phyloP scores from a whole-genome alignment of 2,797 vertebrate genomes.

The Buphagus erythrorhynchus region DNA sequence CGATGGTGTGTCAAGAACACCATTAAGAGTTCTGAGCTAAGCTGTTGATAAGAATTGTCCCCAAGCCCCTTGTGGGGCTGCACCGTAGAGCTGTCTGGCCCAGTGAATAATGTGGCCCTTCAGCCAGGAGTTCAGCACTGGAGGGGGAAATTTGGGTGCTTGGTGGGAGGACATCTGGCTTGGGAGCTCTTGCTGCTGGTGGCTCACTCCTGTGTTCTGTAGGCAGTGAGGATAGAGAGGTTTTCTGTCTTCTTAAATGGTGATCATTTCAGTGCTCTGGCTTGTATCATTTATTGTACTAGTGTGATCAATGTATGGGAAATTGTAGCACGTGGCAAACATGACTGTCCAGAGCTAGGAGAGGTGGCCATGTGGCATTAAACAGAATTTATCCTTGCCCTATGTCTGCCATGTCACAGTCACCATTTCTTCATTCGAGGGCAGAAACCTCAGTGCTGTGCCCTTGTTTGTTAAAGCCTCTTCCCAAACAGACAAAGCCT shows the following conservation, averaged over 20 bases:
- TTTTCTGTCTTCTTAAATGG: not conserved
- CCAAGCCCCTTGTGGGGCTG: no score
- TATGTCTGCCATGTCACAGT: not conserved
- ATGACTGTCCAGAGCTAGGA: not conserved
- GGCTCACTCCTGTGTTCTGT: not conserved
- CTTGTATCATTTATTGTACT: not conserved
- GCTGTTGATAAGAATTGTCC: not conserved
- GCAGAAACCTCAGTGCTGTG: not conserved
- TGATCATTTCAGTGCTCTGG: not conserved
- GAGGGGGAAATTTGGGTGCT: not conserved
- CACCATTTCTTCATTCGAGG: not conserved
- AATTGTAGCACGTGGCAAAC: not conserved
- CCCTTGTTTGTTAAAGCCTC: not conserved
- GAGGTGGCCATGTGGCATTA: not conserved
- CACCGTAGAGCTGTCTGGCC: not conserved
- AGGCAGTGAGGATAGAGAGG: not conserved
- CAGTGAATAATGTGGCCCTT: not conserved
- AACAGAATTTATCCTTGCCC: not conserved
- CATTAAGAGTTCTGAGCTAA: not conserved
- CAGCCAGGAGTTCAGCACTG: accelerated
- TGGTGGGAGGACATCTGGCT: not conserved
- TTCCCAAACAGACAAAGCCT: not conserved
- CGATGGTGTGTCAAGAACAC: not conserved
- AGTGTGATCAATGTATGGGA: not conserved
- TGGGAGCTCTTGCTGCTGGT: not conserved